Evolutionary conservation across 2,797 vertebrate species (phyloP).

Genomic region (Sebastiscus tertius): DNA sequence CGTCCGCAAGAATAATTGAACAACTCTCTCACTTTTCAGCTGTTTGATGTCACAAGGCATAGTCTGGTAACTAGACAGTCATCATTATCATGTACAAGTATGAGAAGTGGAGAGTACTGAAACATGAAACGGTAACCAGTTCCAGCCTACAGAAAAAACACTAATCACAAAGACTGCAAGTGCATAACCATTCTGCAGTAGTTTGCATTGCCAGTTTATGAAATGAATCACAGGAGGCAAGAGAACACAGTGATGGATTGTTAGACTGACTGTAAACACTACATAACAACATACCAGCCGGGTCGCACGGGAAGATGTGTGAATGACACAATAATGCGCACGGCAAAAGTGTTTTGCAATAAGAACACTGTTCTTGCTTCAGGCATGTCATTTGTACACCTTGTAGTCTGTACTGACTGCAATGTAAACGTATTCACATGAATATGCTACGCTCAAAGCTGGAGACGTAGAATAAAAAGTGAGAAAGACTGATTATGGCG

Average conservation of each 20-base stretch:
- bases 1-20: conserved; percentile 18
- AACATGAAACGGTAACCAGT: background rate
- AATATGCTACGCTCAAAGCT: no score
- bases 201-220: background rate
- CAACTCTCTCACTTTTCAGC: background rate
- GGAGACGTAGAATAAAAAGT: no score
- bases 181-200: background rate
- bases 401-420: no score
- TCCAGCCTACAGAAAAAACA: background rate
- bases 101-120: background rate
- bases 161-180: background rate
- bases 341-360: no score
- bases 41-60: conserved; percentile 11
- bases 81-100: conserved; percentile 3
- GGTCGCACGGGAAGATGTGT: no score
- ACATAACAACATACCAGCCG: no score
- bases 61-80: background rate
- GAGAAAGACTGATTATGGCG: no score
- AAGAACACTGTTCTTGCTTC: no score
- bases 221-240: background rate
- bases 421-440: no score
- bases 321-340: no score
- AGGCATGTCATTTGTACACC: no score
- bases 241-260: background rate
- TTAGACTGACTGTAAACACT: background rate